Conservation (phyloP, 2,888 invertebrate genomes). For the Chrysolina haemoptera region DNA sequence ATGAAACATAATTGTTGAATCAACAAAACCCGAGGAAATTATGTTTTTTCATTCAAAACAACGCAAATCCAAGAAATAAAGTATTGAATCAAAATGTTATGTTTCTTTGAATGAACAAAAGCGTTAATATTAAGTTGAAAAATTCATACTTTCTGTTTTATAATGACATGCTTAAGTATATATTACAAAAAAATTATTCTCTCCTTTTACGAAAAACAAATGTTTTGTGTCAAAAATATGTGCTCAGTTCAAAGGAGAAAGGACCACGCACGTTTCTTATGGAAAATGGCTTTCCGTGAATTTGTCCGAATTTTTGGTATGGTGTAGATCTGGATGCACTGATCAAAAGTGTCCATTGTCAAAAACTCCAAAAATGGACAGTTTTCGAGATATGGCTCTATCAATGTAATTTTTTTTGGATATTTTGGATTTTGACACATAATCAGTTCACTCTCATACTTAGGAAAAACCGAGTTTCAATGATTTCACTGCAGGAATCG, state of each 20-base stretch:
- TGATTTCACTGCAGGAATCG: no score
- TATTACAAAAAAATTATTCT: neutral
- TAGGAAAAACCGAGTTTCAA: no score
- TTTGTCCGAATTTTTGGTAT: no score
- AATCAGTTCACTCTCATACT: no score
- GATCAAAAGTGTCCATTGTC: no score
- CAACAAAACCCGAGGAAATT: neutral
- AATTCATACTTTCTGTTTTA: constrained; percentile 1
- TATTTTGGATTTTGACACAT: no score
- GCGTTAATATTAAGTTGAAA: constrained; percentile 16
- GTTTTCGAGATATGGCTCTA: no score
- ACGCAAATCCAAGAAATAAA: constrained; percentile 2
- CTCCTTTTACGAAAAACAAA: neutral
- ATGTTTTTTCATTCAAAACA: constrained; percentile 8
- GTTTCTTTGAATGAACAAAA: constrained; percentile 8
- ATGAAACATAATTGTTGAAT: neutral
- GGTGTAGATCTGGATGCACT: no score
- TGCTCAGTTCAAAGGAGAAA: neutral
- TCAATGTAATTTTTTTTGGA: no score
- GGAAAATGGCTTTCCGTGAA: no score
- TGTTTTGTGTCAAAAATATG: neutral
- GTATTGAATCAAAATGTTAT: constrained; percentile 6
- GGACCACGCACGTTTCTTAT: no score
- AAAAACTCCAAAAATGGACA: no score
- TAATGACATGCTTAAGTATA: neutral